Evolutionary conservation across 1,140 invertebrate genomes (phyloP), one percentile per base, ranked within the genome.

Genomic region (Aphis craccivora): DNA sequence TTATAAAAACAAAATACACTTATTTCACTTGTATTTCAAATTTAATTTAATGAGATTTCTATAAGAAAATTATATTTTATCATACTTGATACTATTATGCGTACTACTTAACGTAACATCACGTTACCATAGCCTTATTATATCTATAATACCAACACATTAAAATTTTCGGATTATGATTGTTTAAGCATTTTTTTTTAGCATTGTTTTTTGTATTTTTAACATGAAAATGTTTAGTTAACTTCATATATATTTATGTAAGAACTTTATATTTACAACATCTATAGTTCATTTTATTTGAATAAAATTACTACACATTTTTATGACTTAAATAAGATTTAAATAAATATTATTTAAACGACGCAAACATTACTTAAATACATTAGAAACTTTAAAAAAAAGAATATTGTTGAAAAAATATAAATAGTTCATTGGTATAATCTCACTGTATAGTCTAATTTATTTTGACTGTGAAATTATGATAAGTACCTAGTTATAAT

Each of bases 331-430:
- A 83, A 37, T 83, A 86, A 86, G 25, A 18, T 45, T 86, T 86
- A 86, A 76, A 76, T n/a, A 76, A 76, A 76, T 76, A 76, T 76
- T 76, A 76, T 76, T 76, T 35, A n/a, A 76, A 76, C 30, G n/a
- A 35, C 4, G 14, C 14, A 76, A 76, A 76, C 60, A 35, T n/a
- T 76, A n/a, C 60, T 76, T 76, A n/a, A 67, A 76, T 18, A n/a
- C n/a, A 76, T 76, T 76, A 18, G n/a, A 76, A 76, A 76, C 25
- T 76, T 76, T 76, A 5, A 6, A 76, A 67, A 51, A 25, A 30
- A 67, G 9, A 67, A n/a, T n/a, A n/a, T 67, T 67, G 60, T 67
- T 30, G n/a, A n/a, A 76, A 18, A 76, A 76, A 76, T 76, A n/a
- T n/a, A n/a, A 76, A 76, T 76, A 76, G 18, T 76, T 43, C 25